Evolutionary conservation across 2,797 vertebrate species (phyloP).

Genomic region (Onychomys torridus): DNA sequence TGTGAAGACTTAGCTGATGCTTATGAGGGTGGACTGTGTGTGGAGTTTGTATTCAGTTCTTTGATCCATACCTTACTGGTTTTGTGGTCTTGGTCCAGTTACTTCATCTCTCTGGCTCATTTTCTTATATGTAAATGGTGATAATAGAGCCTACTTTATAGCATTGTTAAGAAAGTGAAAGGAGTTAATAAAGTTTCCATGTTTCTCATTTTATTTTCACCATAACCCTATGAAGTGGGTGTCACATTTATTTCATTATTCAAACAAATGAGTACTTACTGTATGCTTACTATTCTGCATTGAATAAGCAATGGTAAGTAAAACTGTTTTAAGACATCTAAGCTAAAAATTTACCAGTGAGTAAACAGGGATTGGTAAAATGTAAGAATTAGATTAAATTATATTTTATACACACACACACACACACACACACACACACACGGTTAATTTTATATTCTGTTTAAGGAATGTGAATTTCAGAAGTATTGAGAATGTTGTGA

Average conservation of each 20-base stretch:
- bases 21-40: constrained; percentile 15
- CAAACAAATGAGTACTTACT: not conserved
- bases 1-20: not conserved
- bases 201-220: constrained; percentile 55
- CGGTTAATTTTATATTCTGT: constrained; percentile 39
- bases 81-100: constrained; percentile 55
- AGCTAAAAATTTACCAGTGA: constrained; percentile 5
- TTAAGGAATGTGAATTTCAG: constrained; percentile 2
- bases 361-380: constrained; percentile 27
- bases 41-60: constrained; percentile 26
- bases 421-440: no score
- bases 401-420: no score
- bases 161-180: constrained; percentile 51
- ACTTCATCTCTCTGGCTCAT: constrained; percentile 9
- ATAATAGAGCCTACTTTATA: constrained; percentile 35
- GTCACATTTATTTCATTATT: constrained; percentile 36
- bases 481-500: not conserved
- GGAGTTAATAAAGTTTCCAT: constrained; percentile 48
- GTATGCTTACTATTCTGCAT: not conserved
- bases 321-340: constrained; percentile 35
- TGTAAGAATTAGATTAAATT: constrained; percentile 29
- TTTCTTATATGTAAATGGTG: constrained; percentile 30
- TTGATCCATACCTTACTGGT: not conserved
- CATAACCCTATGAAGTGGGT: not conserved
- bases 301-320: constrained; percentile 29